phyloP scores from a whole-genome alignment of 2,888 invertebrate genomes.

The Malthinus seriepunctatus region DNA sequence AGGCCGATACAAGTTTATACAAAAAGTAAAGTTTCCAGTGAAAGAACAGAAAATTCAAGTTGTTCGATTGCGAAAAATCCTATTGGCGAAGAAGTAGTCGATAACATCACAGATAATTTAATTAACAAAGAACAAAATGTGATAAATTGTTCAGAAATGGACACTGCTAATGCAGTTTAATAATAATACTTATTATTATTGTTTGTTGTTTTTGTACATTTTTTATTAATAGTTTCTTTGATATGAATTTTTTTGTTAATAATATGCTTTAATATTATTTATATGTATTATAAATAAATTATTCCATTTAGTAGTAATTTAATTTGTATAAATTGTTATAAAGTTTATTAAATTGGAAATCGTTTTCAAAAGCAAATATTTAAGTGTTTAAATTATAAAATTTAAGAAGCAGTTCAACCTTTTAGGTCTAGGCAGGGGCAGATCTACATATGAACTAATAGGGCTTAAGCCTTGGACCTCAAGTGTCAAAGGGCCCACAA shows the following conservation, averaged over 20 bases:
- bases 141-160: slow-evolving; percentile 21
- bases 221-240: slow-evolving; percentile 12
- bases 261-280: slow-evolving; percentile 3
- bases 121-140: slow-evolving; percentile 20
- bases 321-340: background rate
- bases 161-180: slow-evolving; percentile 7
- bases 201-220: slow-evolving; percentile 20
- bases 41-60: slow-evolving; percentile 42
- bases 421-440: too few relatives aligned
- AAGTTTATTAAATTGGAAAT: too few relatives aligned
- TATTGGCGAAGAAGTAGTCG: slow-evolving; percentile 6
- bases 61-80: slow-evolving; percentile 13
- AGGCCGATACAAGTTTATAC: slow-evolving; percentile 71
- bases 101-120: slow-evolving; percentile 7
- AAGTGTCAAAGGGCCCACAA: too few relatives aligned
- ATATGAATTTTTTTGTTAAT: slow-evolving; percentile 12
- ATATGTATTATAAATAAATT: slow-evolving; percentile 18
- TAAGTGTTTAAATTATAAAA: too few relatives aligned
- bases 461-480: too few relatives aligned
- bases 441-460: too few relatives aligned
- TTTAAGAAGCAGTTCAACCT: too few relatives aligned
- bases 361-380: too few relatives aligned
- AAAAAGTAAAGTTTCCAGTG: slow-evolving; percentile 54
- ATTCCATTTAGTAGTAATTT: slow-evolving; percentile 10
- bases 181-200: slow-evolving; percentile 5